A percentile compares a stretch with the other conserved stretches of the same genome.
Evolutionary conservation across 2,797 vertebrate genomes (phyloP).

Genomic region (Chanos chanos): DNA sequence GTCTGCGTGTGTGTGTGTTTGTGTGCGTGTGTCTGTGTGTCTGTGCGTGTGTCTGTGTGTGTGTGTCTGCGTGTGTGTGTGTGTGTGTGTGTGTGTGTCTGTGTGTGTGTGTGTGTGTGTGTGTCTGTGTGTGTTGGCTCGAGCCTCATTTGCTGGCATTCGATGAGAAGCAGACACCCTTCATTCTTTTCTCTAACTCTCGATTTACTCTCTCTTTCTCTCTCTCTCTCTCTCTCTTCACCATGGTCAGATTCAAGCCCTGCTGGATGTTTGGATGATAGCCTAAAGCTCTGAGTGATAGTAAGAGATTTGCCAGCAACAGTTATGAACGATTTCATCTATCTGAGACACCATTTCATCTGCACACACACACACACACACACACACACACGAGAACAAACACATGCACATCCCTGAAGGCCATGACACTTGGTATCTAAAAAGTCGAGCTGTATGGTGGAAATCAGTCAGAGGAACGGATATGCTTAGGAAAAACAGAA

Average conservation of each 20-base stretch:
- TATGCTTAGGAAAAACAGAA: too few relatives aligned
- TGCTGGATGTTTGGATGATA: constrained; percentile 9
- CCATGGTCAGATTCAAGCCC: neutral
- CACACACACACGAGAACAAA: neutral
- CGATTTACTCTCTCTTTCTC: neutral
- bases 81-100: too few relatives aligned
- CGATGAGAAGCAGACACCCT: constrained; percentile 6
- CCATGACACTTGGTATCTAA: too few relatives aligned
- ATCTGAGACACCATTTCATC: neutral
- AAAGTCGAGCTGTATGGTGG: too few relatives aligned
- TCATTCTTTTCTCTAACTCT: neutral
- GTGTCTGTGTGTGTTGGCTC: neutral
- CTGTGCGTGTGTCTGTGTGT: too few relatives aligned
- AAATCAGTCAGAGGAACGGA: too few relatives aligned
- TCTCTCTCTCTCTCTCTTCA: neutral
- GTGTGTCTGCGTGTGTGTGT: too few relatives aligned
- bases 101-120: too few relatives aligned
- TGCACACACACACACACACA: neutral
- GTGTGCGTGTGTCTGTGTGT: too few relatives aligned
- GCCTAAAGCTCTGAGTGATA: constrained; percentile 22
- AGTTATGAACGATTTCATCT: constrained; percentile 33
- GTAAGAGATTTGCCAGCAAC: constrained; percentile 21
- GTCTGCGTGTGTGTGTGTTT: too few relatives aligned
- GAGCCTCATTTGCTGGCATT: neutral
- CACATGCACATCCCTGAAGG: too few relatives aligned